Base-by-base conservation (phyloP, 2,888 invertebrate genomes). In the Amiota mariae region DNA sequence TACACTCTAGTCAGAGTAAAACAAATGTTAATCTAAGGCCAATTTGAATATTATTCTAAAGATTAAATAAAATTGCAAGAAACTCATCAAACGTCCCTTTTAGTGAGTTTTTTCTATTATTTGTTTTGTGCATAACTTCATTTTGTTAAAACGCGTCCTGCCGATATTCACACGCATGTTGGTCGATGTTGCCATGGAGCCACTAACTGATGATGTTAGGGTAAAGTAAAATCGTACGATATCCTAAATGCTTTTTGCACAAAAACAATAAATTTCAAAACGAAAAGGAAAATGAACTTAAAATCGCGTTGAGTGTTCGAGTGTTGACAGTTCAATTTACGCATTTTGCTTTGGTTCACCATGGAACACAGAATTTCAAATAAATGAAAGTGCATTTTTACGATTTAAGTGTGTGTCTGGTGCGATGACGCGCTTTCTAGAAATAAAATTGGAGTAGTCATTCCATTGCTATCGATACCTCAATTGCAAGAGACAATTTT, bases 311-410 rank as follows among this genome's bases (percentile, higher is more conserved):
- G 48, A 15, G n/a, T 18, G 49, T 18, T 12, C 12, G 9, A 48
- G 61, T 48, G 71, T 73, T 80, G 84, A 84, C 84, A 81, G 81
- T 83, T 84, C 80, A 83, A 84, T 84, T 84, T 84, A 73, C 80
- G 75, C 72, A 72, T 61, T 71, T 36, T 51, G 49, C 11, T 61
- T 59, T n/a, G 49, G 51, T 18, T 47, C 47, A 24, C 24, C 24
- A 24, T 2, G 24, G 24, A 24, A 24, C 24, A 24, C 24, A 15
- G 18, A 18, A 1, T 10, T 46, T 36, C 59, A 36, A 36, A 36
- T 36, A 36, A 36, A 36, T 36, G 36, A 36, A 36, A 36, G 36
- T 36, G 36, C 36, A 36, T 36, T 36, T 36, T 12, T 24, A 59
- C 20, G 20, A 10, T 54, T 2, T 54, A 15, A 15, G 1, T 54